Evolutionary conservation across 2,888 invertebrate species (phyloP), one percentile per base, ranked within the genome.

Genomic region (Crossocerus cetratus): DNA sequence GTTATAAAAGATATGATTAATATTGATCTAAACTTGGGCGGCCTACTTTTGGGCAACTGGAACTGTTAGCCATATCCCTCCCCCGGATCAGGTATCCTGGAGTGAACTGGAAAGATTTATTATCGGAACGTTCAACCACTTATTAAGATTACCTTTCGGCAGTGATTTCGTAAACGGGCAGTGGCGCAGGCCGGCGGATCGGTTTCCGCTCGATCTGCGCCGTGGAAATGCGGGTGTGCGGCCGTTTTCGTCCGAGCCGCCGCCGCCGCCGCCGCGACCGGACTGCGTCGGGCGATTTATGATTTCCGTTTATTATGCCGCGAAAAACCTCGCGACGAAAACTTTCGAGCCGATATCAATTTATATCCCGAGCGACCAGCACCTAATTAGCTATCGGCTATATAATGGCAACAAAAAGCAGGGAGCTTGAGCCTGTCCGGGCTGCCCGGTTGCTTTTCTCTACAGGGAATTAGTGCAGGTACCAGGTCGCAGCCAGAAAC

Each of bases 341-440:
- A 53, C 32, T 62, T 73, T 57, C 53, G 72, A 77, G 69, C 69
- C 64, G 32, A 76, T 81, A 76, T 74, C 76, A 78, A 81, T 78
- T 81, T 81, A 78, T 72, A 65, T 69, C 73, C 49, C 65, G 20
- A 57, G 49, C 65, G 16, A 0, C n/a, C 16, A 78, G 76, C 69
- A 74, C 69, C 74, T 78, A 78, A 81, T 81, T 81, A 81, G 72
- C 69, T 69, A 74, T 79, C 62, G 65, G 69, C 71, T 70, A n/a
- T n/a, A n/a, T n/a, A 72, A 59, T 62, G 69, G 45, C 53, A 66
- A 72, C 62, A 57, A 22, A 67, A 45, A 69, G 61, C 49, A 55
- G 59, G 23, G 22, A 22, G 32, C 13, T 49, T n/a, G 49, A 22
- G 32, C 13, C 55, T n/a, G 49, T 16, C 20, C 44, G 42, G 21